Conservation (phyloP, 2,888 invertebrate genomes). For the Meteorus cinctellus region DNA sequence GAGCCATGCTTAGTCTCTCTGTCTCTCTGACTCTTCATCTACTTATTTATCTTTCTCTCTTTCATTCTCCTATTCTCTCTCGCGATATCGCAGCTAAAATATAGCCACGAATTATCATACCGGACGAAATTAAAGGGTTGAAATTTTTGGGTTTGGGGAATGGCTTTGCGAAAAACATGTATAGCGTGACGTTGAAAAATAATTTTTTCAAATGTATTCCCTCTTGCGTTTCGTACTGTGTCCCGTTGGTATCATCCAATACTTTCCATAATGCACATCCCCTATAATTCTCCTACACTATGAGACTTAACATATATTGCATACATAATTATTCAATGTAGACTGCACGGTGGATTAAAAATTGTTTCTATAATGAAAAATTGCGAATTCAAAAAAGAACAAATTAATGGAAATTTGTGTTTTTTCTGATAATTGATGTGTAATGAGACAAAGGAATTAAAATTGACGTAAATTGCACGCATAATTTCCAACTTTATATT, state of each 20-base stretch:
- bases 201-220: constrained; percentile 62
- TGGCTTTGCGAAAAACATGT: constrained; percentile 18
- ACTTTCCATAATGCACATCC: neutral
- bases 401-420: too few species aligned
- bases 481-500: too few species aligned
- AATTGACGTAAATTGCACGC: too few species aligned
- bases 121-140: constrained; percentile 71
- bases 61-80: neutral
- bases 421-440: too few species aligned
- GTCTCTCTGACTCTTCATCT: neutral
- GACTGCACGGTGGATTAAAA: too few species aligned
- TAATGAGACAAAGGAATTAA: too few species aligned
- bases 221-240: constrained; percentile 48
- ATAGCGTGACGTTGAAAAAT: constrained; percentile 61
- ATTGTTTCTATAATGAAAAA: too few species aligned
- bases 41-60: neutral
- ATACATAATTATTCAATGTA: neutral
- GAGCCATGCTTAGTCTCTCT: constrained; percentile 59
- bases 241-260: constrained; percentile 18
- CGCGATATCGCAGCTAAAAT: constrained; percentile 64
- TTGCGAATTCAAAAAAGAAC: too few species aligned
- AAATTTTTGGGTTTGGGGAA: constrained; percentile 59
- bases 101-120: constrained; percentile 71
- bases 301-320: neutral
- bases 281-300: neutral